Conservation (phyloP, 2,888 invertebrate genomes). For the Theodoxus fluviatilis region DNA sequence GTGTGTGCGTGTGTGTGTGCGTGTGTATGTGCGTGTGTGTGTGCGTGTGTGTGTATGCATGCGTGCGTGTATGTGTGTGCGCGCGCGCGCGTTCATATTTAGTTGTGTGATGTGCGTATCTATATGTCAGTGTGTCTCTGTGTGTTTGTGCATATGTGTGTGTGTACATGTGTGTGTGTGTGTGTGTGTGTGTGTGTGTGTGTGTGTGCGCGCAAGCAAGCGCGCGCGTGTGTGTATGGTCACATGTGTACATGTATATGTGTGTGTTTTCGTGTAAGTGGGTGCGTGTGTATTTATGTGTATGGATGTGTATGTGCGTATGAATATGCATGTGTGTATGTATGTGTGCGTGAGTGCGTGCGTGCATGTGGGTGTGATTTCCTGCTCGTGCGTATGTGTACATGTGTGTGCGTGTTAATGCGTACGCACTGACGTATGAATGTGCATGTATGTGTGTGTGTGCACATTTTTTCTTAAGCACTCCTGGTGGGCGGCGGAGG, state of each 20-base stretch:
- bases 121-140: neutral
- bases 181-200: neutral
- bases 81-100: neutral
- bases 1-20: too few relatives aligned
- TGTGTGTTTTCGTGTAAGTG: conserved; percentile 22
- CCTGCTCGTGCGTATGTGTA: neutral
- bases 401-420: conserved; percentile 4
- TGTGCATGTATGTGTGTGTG: neutral
- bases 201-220: neutral
- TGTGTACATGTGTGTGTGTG: conserved; percentile 23
- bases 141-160: conserved; percentile 19
- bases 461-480: neutral
- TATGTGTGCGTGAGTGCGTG: conserved; percentile 25
- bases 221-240: neutral
- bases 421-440: neutral
- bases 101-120: neutral
- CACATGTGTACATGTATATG: conserved; percentile 19
- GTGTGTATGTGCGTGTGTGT: too few relatives aligned
- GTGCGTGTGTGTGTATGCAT: too few relatives aligned
- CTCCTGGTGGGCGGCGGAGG: too few relatives aligned
- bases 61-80: neutral
- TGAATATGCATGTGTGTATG: conserved; percentile 26
- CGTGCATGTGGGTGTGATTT: conserved; percentile 9
- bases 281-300: conserved; percentile 19
- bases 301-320: conserved; percentile 23